phyloP scores from a whole-genome alignment of 2,888 invertebrate species.

The Chydorus sphaericus region DNA sequence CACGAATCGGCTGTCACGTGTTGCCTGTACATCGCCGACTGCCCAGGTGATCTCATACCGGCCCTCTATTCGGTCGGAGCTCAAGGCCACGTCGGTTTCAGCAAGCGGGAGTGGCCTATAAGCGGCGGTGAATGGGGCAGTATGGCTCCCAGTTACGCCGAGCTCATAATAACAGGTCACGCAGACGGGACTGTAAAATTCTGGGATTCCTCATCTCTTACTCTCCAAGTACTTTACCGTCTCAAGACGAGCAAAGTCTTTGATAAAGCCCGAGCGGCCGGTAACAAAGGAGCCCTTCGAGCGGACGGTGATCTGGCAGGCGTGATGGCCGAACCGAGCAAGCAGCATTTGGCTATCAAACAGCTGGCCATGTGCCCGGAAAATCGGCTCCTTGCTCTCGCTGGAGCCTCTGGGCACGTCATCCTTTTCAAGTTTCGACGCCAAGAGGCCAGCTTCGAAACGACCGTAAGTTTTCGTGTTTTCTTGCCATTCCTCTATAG shows the following conservation, averaged over 20 bases:
- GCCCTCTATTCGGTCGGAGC: constrained; percentile 91
- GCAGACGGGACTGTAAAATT: constrained; percentile 97
- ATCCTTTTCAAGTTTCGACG: constrained; percentile 91
- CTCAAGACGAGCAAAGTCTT: constrained; percentile 89
- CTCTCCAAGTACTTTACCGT: constrained; percentile 91
- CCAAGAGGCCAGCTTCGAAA: constrained; percentile 67
- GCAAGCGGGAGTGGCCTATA: constrained; percentile 90
- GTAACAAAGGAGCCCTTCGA: constrained; percentile 29
- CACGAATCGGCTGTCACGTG: constrained; percentile 98
- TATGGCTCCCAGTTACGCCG: constrained; percentile 90
- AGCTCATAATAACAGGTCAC: constrained; percentile 96
- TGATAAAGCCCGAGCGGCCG: constrained; percentile 47
- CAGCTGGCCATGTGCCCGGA: constrained; percentile 84
- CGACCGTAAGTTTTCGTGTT: constrained; percentile 41
- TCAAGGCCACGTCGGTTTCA: constrained; percentile 55
- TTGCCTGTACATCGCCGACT: constrained; percentile 93
- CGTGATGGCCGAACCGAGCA: constrained; percentile 18
- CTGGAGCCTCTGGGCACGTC: constrained; percentile 84
- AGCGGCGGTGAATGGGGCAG: constrained; percentile 93
- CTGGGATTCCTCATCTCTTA: constrained; percentile 96
- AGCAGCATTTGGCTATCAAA: constrained; percentile 27
- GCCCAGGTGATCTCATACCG: constrained; percentile 92
- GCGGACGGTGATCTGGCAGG: constrained; percentile 38
- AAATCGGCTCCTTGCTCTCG: constrained; percentile 74
- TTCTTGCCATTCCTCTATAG: too few relatives aligned